Evolutionary conservation across 2,797 vertebrate species (phyloP).

Genomic region (Clamator glandarius): DNA sequence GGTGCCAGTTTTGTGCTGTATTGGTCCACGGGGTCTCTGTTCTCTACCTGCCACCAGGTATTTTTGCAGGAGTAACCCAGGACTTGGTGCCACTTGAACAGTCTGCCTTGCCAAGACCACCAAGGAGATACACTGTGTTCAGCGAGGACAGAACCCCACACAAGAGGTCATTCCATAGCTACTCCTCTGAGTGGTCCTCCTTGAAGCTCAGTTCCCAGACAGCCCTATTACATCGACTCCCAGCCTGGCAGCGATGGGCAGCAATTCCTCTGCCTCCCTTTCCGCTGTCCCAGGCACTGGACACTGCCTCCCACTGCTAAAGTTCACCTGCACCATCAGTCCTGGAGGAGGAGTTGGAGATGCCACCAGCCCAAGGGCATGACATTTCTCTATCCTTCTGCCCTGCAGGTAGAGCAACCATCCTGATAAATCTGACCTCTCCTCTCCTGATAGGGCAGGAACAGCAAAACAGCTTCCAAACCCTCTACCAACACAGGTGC

Average conservation of each 20-base stretch:
- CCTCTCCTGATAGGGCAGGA: background rate
- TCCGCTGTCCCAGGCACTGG: background rate
- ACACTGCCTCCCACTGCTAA: background rate
- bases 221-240: background rate
- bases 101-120: background rate
- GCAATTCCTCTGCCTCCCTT: background rate
- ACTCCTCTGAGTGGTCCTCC: background rate
- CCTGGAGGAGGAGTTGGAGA: background rate
- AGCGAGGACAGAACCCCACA: background rate
- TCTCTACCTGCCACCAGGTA: background rate
- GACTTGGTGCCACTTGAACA: background rate
- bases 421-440: background rate
- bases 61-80: background rate
- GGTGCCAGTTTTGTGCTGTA: background rate
- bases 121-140: rapidly evolving
- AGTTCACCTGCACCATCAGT: background rate
- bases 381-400: background rate
- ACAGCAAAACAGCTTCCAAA: background rate
- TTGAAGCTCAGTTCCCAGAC: rapidly evolving
- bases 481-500: rapidly evolving
- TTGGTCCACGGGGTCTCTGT: background rate
- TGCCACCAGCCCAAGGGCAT: rapidly evolving
- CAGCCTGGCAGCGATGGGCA: background rate
- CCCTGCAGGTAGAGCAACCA: background rate
- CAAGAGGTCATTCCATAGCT: rapidly evolving